A percentile compares a stretch with the other conserved stretches of the same genome.
phyloP scores from a whole-genome alignment of 2,888 invertebrate genomes.

The Meliscaeva auricollis region DNA sequence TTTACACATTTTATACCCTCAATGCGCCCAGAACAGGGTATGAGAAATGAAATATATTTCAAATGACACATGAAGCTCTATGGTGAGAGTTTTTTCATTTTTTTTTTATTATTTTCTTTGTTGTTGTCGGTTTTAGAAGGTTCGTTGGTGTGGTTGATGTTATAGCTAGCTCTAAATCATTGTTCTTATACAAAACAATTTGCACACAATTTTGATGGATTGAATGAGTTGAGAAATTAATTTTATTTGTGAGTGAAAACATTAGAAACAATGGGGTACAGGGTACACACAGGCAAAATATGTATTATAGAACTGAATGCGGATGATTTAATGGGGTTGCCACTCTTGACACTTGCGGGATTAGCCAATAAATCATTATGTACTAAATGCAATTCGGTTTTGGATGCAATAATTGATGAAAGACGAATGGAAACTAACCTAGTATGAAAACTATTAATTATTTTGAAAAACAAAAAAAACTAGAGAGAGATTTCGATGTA shows the following conservation, averaged over 20 bases:
- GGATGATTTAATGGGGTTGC: constrained; percentile 36
- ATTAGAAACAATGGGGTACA: constrained; percentile 40
- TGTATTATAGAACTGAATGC: background rate
- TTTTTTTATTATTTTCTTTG: background rate
- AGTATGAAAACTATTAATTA: too few species aligned
- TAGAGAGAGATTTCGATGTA: too few species aligned
- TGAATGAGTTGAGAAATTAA: constrained; percentile 53
- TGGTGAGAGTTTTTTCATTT: background rate
- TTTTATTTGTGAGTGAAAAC: constrained; percentile 55
- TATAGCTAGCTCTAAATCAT: background rate
- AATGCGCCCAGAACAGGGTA: background rate
- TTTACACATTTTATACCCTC: constrained; percentile 49
- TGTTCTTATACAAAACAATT: constrained; percentile 61
- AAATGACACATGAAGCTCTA: constrained; percentile 51
- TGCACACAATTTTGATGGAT: constrained; percentile 73
- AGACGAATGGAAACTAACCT: too few species aligned
- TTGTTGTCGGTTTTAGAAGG: too few species aligned
- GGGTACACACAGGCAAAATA: constrained; percentile 13
- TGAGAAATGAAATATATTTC: constrained; percentile 62
- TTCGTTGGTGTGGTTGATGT: background rate
- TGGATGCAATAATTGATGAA: too few species aligned
- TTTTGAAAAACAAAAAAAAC: too few species aligned
- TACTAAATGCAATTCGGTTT: background rate
- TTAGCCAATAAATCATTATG: constrained; percentile 11
- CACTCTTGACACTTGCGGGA: constrained; percentile 24